Base-by-base conservation (phyloP, 1,140 invertebrate species). In the Acromyrmex echinatior region DNA sequence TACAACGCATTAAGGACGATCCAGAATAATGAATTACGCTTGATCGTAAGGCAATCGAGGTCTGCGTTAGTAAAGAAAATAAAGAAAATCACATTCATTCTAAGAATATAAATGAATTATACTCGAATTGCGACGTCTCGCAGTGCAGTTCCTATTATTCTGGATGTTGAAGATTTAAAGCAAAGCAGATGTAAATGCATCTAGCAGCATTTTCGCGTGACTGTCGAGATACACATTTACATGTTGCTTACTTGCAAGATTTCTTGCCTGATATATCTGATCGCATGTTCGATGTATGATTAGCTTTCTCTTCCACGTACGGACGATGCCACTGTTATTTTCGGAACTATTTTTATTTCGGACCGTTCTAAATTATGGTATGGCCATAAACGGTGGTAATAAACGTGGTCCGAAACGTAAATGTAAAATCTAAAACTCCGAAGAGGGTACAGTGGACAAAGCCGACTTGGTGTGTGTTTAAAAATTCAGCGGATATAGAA, bases 1-100 rank as follows among this genome's bases (percentile, higher is more conserved):
- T 94, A 93, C 92, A 92, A 91, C 92, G 92, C 92, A 93, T 92
- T 91, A 90, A 90, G 51, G 86, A 88, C 92, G 70, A 95, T 95
- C 95, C 95, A 95, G 95, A 95, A 95, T 95, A 95, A 95, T 95
- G 87, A 92, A 94, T 93, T 66, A 79, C 89, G 76, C 82, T 92
- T 88, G 70, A 90, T 87, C 60, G 53, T 70, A 87, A 91, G 91
- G 74, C 60, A 87, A 66, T 85, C 45, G 86, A 87, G 18, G 14
- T 84, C 56, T 87, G 84, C 79, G 53, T 89, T 87, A 84, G 66
- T 53, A 91, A 92, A 90, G 56, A 91, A 92, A 92, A 92, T 82
- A 92, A 92, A 89, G 62, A 91, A 92, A 92, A 91, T 88, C 76
- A 79, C 78, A 87, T 86, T 63, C 45, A 86, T 77, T 89, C 65